phyloP scores from a whole-genome alignment of 1,140 invertebrate species.

The Stegodyphus dumicola region DNA sequence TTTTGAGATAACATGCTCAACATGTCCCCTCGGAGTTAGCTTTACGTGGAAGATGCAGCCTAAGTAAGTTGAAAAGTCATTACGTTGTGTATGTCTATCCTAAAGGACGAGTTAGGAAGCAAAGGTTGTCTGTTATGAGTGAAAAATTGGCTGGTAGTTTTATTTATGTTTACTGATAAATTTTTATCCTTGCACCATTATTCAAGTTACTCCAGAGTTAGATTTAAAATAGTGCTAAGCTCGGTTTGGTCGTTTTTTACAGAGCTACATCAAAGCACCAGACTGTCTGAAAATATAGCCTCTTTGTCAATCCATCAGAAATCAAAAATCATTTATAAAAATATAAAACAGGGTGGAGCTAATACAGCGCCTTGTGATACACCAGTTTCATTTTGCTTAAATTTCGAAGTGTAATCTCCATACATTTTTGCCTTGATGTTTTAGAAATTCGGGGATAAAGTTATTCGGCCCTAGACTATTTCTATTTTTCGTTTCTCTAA shows the following conservation, averaged over 20 bases:
- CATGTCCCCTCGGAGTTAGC: not conserved
- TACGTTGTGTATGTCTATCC: not conserved
- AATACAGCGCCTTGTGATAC: too few relatives aligned
- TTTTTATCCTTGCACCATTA: not conserved
- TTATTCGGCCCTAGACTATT: too few relatives aligned
- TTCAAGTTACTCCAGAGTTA: not conserved
- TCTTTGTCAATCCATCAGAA: too few relatives aligned
- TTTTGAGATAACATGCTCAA: not conserved
- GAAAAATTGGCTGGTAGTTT: not conserved
- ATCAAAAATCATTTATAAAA: too few relatives aligned
- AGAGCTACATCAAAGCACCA: not conserved
- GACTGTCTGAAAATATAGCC: too few relatives aligned
- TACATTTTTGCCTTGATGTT: too few relatives aligned
- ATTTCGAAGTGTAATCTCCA: too few relatives aligned
- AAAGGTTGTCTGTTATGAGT: not conserved
- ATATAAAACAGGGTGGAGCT: too few relatives aligned
- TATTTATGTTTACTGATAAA: not conserved
- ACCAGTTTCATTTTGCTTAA: too few relatives aligned
- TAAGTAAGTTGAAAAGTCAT: not conserved
- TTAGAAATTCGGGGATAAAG: too few relatives aligned
- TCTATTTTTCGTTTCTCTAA: too few relatives aligned
- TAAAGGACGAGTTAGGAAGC: not conserved
- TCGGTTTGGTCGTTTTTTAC: not conserved
- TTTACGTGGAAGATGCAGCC: not conserved
- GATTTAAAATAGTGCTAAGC: not conserved